Conservation (phyloP, 2,113 vertebrate genomes). For the Anhinga anhinga region DNA sequence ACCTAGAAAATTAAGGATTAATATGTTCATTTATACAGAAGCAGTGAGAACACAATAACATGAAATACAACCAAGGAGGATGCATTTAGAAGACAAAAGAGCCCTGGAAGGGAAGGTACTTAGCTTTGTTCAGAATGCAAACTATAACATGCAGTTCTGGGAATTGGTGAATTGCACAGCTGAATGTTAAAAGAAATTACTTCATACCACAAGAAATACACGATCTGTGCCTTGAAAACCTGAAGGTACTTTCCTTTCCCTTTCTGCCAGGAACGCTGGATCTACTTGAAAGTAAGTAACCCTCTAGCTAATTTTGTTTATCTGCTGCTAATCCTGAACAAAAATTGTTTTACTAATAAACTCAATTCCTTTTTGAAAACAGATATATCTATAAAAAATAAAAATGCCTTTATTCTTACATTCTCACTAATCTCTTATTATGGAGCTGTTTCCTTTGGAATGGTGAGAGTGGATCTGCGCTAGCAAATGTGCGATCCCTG, state of each 20-base stretch:
- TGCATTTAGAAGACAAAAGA: conserved; percentile 49
- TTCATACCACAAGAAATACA: conserved; percentile 35
- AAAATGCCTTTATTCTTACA: neutral
- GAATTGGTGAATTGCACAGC: conserved; percentile 9
- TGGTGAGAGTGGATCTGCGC: neutral
- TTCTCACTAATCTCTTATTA: neutral
- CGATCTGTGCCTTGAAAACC: neutral
- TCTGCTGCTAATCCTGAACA: neutral
- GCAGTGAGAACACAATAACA: conserved; percentile 28
- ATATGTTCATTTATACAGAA: conserved; percentile 62
- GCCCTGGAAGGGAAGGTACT: conserved; percentile 6
- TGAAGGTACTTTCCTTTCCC: neutral
- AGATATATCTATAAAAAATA: neutral
- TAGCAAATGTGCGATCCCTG: neutral
- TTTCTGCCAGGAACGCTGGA: neutral
- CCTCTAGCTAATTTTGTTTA: conserved; percentile 12
- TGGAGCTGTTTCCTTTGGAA: neutral
- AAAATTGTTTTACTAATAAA: neutral
- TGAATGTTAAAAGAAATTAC: conserved; percentile 33
- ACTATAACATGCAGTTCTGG: conserved; percentile 30
- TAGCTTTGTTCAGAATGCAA: conserved; percentile 45
- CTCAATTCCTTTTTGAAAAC: neutral
- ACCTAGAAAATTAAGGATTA: conserved; percentile 59
- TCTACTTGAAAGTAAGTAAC: neutral
- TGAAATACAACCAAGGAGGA: conserved; percentile 27